These are phyloP conservation scores for Monochamus alternatus DNA, from an alignment of 2,888 invertebrate species.

Conservation along the genomic window DNA sequence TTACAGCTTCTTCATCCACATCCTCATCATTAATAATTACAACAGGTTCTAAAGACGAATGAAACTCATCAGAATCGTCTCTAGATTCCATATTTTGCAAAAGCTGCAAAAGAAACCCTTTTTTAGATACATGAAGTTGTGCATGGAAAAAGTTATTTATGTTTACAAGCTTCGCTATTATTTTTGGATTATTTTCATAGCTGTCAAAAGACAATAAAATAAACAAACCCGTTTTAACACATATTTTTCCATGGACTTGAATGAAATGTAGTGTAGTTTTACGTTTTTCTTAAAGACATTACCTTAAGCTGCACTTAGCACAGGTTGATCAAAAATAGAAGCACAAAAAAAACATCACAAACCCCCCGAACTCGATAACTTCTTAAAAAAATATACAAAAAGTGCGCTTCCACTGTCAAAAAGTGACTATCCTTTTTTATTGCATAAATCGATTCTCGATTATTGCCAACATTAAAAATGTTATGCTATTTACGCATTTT, in stretches of 20 bases:
- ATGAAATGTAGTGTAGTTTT: conserved; percentile 25
- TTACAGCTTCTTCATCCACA: conserved; percentile 54
- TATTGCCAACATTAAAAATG: conserved; percentile 47
- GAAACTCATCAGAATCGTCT: conserved; percentile 57
- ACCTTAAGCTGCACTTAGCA: conserved; percentile 38
- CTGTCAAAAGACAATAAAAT: conserved; percentile 64
- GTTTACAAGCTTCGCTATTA: conserved; percentile 45
- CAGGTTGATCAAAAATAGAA: conserved; percentile 59
- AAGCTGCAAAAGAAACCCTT: conserved; percentile 44
- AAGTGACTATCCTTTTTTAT: conserved; percentile 22
- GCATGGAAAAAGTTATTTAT: conserved; percentile 43
- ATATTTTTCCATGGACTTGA: conserved; percentile 44
- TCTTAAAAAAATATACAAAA: conserved; percentile 67
- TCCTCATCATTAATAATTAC: conserved; percentile 64
- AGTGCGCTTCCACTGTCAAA: conserved; percentile 65
- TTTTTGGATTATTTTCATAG: conserved; percentile 57
- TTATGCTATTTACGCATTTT: neutral
- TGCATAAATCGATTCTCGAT: conserved; percentile 55
- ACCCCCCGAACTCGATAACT: conserved; percentile 60
- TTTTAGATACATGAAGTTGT: conserved; percentile 28
- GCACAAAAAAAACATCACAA: conserved; percentile 60
- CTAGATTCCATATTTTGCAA: conserved; percentile 55
- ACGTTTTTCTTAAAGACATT: conserved; percentile 26
- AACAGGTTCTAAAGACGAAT: conserved; percentile 63
- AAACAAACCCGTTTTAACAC: conserved; percentile 62